Base-by-base conservation (phyloP, 2,113 vertebrate species). In the Oryzias curvinotus region DNA sequence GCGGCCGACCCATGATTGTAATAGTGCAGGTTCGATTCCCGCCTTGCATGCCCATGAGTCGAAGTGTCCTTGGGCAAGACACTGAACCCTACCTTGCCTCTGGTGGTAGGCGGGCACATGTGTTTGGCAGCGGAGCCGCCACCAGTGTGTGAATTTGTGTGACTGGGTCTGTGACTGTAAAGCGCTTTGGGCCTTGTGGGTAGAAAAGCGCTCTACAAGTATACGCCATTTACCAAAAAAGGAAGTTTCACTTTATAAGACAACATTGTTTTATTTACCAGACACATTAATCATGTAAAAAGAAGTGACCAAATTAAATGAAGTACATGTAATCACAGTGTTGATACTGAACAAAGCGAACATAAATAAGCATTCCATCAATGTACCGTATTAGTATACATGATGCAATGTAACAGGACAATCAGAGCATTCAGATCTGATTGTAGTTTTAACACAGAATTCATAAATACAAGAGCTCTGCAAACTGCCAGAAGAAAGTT, bases 281-380 rank as follows among this genome's bases (percentile, higher is more conserved):
- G 87, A 92, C 89, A 91, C 88, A 88, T 71, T 85, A 80, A 89
- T 91, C 85, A 92, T 91, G 90, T 90, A 92, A 90, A 92, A 92
- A 91, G 71, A 87, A 89, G 85, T 89, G 86, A 77, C 80, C 72
- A 73, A 71, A 89, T 80, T 64, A 64, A 82, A 88, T 81, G 63
- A 85, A 85, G 81, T 57, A 88, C 86, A 87, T 70, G 59, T 61
- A 84, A 85, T 92, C 91, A 93, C 92, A 92, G 90, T 92, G 90
- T 80, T 87, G 70, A 88, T 88, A 92, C 88, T 78, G 87, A 92
- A 87, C 76, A 82, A 91, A 85, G 87, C 86, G 78, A 90, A 91
- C 81, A 85, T 85, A 90, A 91, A 90, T 82, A 83, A 71, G 66
- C 75, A 70, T 81, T 81, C 67, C 76, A 79, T 87, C 74, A 73